Evolutionary conservation across 2,797 vertebrate genomes (phyloP).

Genomic region (Dryobates pubescens): DNA sequence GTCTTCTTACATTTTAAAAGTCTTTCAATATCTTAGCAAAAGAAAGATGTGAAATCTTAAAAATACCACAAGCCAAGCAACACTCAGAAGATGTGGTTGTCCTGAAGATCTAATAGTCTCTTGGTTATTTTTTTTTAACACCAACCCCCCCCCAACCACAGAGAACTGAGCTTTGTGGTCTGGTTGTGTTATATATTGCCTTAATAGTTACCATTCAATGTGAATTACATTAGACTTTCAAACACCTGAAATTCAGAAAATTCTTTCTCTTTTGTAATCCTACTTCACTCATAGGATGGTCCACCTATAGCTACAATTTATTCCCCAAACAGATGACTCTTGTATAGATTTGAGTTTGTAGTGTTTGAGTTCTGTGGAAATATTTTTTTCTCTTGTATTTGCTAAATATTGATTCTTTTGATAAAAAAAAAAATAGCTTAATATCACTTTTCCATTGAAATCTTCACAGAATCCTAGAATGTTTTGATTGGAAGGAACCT

Average conservation of each 20-base stretch:
- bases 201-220: background rate
- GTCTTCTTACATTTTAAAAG: background rate
- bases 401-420: background rate
- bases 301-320: background rate
- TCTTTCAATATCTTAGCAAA: background rate
- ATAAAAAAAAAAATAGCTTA: background rate
- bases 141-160: no score
- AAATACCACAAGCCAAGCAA: background rate
- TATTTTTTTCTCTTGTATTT: background rate
- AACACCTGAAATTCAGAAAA: no score
- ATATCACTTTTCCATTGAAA: background rate
- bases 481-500: no score
- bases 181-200: background rate
- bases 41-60: background rate
- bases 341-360: background rate
- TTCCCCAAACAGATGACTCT: background rate
- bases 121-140: background rate
- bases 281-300: background rate
- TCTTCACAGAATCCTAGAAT: no score
- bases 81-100: background rate
- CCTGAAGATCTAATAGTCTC: background rate
- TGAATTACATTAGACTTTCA: background rate
- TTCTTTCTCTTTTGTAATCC: background rate
- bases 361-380: background rate
- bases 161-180: background rate